phyloP scores from a whole-genome alignment of 2,797 vertebrate genomes.

The Paramormyrops hopkinsi region DNA sequence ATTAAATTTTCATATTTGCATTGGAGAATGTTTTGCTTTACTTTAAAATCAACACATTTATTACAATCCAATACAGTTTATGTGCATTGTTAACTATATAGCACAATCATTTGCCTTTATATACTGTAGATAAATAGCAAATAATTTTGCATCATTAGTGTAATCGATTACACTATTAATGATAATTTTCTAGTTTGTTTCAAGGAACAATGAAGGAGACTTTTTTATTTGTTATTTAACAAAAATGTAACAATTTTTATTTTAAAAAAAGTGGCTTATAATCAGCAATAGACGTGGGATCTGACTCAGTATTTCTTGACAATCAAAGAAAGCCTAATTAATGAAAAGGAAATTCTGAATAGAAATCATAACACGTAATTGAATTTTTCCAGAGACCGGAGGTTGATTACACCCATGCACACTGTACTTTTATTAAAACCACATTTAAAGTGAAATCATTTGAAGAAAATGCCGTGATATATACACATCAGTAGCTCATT shows the following conservation, averaged over 20 bases:
- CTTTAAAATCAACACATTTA: neutral
- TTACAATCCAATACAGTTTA: neutral
- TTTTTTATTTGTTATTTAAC: neutral
- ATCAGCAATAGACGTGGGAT: neutral
- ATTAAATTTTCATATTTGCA: neutral
- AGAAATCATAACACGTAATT: neutral
- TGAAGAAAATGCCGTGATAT: neutral
- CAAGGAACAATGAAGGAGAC: neutral
- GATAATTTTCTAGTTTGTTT: neutral
- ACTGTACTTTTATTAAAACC: neutral
- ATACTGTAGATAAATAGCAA: neutral
- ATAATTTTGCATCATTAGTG: neutral
- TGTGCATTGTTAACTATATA: neutral
- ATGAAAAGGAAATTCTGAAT: neutral
- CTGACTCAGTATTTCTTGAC: neutral
- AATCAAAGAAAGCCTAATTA: neutral
- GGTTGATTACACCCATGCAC: neutral
- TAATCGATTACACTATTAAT: neutral
- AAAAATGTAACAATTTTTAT: neutral
- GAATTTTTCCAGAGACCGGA: neutral
- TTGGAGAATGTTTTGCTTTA: neutral
- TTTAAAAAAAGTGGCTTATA: neutral
- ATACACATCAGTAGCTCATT: neutral
- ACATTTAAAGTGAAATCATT: conserved; percentile 6
- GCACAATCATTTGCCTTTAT: neutral